phyloP scores from a whole-genome alignment of 1,140 invertebrate genomes.

The Diorhabda carinulata region DNA sequence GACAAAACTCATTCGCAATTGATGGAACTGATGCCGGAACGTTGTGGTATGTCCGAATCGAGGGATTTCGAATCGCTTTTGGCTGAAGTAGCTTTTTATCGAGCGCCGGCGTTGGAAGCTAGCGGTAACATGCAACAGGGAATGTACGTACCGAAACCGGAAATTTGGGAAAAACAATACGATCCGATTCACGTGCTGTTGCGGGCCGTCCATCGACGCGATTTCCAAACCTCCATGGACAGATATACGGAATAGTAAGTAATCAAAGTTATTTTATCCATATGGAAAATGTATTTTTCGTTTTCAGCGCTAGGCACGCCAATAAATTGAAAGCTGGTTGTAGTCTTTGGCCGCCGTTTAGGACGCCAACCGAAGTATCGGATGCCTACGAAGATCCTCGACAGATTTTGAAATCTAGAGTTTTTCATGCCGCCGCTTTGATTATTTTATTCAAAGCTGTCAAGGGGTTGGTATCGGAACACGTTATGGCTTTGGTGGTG shows the following conservation, averaged over 20 bases:
- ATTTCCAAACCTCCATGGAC: conserved; percentile 93
- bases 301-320: conserved; percentile 57
- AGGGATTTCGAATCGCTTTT: conserved; percentile 85
- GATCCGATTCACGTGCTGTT: conserved; percentile 91
- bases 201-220: conserved; percentile 83
- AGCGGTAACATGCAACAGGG: conserved; percentile 82
- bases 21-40: conserved; percentile 91
- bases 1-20: conserved; percentile 95
- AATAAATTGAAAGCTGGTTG: conserved; percentile 61
- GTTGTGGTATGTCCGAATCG: conserved; percentile 85
- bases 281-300: too few relatives aligned
- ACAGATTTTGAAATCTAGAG: conserved; percentile 65
- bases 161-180: conserved; percentile 88
- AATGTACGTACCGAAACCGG: conserved; percentile 84
- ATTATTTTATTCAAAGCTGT: conserved; percentile 81
- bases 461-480: conserved; percentile 74
- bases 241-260: conserved; percentile 80
- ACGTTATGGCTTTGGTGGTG: conserved; percentile 77
- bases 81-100: conserved; percentile 73
- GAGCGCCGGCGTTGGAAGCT: conserved; percentile 72
- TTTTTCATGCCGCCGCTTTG: conserved; percentile 82
- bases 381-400: conserved; percentile 69
- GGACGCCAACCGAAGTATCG: conserved; percentile 63
- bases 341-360: conserved; percentile 80
- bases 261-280: conserved; percentile 7